Base-by-base conservation (phyloP, 2,888 invertebrate genomes). In the Trichopoda pennipes region DNA sequence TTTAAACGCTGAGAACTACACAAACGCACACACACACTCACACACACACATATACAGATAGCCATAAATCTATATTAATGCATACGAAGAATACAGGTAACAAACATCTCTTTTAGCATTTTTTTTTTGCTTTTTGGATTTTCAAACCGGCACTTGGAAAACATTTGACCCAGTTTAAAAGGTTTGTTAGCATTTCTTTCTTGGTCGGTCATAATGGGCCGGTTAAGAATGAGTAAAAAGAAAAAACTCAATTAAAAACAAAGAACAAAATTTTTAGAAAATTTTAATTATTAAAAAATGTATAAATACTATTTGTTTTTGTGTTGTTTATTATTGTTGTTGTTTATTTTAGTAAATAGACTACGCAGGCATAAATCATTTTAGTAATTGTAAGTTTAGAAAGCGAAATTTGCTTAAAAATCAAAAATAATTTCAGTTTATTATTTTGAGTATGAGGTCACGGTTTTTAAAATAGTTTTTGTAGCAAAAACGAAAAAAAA, bases 111-210 rank as follows among this genome's bases (percentile, higher is more conserved):
- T 9, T 44, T 49, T 9, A 49, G 10, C 9, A 17, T 17, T 21
- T 1, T 61, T 35, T 61, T 1, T 23, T 63, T 51, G 16, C 28
- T 32, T 16, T 60, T 42, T 47, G 2, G 8, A 23, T 42, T 69
- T 63, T 68, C 51, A 79, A 78, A 79, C 78, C 66, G 78, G 72
- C 78, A 79, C 72, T 79, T 64, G 58, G 66, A 79, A 73, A 58
- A 51, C n/a, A 66, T 79, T 72, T 79, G 78, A 79, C 78, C 78
- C 66, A 73, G 66, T 79, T 79, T 79, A 28, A 70, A 69, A 58
- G 56, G 44, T 70, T 76, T 56, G 17, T 44, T 63, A 12, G n/a
- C 35, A 42, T 55, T 47, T 47, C 44, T 53, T 44, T 44, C 44
- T 49, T 51, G 74, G 49, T 66, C 74, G 74, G 49, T 66, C 74